Evolutionary conservation across 2,888 invertebrate genomes (phyloP).

Genomic region (Andrena marginata): DNA sequence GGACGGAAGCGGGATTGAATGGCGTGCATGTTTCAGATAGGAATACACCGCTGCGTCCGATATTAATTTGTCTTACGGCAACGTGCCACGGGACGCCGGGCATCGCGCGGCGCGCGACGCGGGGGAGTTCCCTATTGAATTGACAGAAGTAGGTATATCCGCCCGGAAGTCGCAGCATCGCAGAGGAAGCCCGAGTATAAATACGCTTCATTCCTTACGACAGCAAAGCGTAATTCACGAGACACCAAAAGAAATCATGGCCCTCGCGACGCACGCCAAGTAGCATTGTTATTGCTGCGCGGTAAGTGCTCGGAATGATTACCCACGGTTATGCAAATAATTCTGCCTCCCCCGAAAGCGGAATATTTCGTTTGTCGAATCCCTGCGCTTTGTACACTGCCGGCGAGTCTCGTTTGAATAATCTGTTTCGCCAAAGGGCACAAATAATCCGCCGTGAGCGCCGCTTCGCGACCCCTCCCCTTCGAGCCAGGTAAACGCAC

Average conservation of each 20-base stretch:
- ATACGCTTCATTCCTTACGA: not conserved
- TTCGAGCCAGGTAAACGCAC: too few relatives aligned
- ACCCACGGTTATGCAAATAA: not conserved
- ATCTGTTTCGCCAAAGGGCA: too few relatives aligned
- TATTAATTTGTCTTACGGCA: constrained; percentile 17
- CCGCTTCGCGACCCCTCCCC: too few relatives aligned
- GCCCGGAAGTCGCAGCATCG: not conserved
- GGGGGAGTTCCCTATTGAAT: not conserved
- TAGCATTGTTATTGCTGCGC: not conserved
- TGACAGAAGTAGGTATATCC: not conserved
- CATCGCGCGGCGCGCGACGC: not conserved
- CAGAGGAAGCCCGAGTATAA: not conserved
- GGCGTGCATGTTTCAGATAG: constrained; percentile 9
- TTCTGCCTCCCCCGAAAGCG: not conserved
- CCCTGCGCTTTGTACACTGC: not conserved
- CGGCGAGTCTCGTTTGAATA: too few relatives aligned
- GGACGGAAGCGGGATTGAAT: constrained; percentile 36
- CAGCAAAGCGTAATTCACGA: not conserved
- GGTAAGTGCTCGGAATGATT: not conserved
- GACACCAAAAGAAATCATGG: too few relatives aligned
- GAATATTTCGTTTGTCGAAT: not conserved
- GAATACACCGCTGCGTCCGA: not conserved
- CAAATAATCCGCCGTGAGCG: too few relatives aligned
- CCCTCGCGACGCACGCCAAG: not conserved
- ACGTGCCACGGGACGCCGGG: not conserved